Conservation (phyloP, 2,888 invertebrate genomes). For the Chrysolina americana region DNA sequence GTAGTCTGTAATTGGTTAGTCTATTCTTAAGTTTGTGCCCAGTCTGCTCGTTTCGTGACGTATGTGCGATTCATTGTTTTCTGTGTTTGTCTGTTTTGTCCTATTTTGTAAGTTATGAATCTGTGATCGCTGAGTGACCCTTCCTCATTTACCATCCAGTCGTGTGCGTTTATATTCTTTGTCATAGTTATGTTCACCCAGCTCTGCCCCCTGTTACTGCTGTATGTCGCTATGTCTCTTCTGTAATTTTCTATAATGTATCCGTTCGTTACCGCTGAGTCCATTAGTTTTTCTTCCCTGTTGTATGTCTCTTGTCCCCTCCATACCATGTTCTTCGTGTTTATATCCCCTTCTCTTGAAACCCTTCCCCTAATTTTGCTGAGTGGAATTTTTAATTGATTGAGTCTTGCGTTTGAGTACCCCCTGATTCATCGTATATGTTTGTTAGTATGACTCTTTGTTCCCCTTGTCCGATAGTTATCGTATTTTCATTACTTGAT, state of each 20-base stretch:
- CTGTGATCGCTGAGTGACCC: background rate
- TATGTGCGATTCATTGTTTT: background rate
- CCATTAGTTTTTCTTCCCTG: background rate
- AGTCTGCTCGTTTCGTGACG: background rate
- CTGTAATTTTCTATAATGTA: background rate
- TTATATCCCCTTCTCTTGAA: background rate
- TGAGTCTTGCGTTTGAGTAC: background rate
- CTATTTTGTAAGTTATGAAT: background rate
- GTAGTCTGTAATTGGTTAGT: background rate
- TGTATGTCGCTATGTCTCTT: background rate
- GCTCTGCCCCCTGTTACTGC: background rate
- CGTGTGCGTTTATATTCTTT: background rate
- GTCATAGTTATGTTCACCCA: background rate
- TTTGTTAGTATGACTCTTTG: background rate
- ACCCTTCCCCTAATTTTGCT: background rate
- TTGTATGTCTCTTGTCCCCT: background rate
- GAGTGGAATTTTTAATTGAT: background rate
- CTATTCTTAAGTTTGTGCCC: too few relatives aligned
- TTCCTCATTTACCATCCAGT: background rate
- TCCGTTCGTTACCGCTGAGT: background rate
- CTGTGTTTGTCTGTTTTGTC: background rate
- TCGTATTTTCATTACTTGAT: background rate
- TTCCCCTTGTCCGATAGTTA: background rate
- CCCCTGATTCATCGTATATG: background rate
- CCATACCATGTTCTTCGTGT: conserved; percentile 2